Evolutionary conservation across 2,113 vertebrate species (phyloP), one percentile per base, ranked within the genome.

Genomic region (Microtus richardsoni): DNA sequence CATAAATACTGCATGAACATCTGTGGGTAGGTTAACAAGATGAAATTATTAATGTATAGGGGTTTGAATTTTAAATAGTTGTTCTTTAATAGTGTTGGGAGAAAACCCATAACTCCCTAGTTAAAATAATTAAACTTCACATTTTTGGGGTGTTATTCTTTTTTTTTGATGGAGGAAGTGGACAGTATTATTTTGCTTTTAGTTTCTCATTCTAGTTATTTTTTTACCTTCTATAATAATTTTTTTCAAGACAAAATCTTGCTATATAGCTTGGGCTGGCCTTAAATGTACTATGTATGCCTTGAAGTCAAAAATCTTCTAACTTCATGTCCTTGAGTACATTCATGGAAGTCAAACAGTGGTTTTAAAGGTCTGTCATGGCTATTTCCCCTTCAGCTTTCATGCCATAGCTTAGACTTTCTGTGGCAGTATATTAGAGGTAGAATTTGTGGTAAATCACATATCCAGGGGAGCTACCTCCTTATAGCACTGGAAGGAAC

Each of bases 11-110:
- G 0, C 26, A 22, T 77, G 24, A 66, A n/a, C 17, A 60, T 62
- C 52, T 94, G 84, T 79, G 64, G 28, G 19, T 77, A 16, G 68
- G 52, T 94, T 39, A 79, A 79, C 49, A 86, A 82, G 90, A 68
- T 84, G 30, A 47, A 85, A 83, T 91, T 94, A 9, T 71, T 71
- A 71, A 36, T 19, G 4, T 39, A 8, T 2, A 89, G 41, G 11
- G 2, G 52, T 71, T 33, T n/a, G 24, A 49, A 44, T 74, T 30
- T 74, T 75, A 92, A 89, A 88, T 4, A 73, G 11, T 49, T 90
- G 84, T 8, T 16, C 8, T 92, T 68, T n/a, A 9, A 58, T 84
- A 77, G 41, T 33, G 28, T 36, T 74, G 39, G 30, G 14, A n/a
- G 82, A 39, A 88, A 95, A 78, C 73, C 60, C 6, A 33, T 41